A percentile compares a stretch with the other conserved stretches of the same genome.
Evolutionary conservation across 1,140 invertebrate species (phyloP).

Genomic region (Cydia strobilella): DNA sequence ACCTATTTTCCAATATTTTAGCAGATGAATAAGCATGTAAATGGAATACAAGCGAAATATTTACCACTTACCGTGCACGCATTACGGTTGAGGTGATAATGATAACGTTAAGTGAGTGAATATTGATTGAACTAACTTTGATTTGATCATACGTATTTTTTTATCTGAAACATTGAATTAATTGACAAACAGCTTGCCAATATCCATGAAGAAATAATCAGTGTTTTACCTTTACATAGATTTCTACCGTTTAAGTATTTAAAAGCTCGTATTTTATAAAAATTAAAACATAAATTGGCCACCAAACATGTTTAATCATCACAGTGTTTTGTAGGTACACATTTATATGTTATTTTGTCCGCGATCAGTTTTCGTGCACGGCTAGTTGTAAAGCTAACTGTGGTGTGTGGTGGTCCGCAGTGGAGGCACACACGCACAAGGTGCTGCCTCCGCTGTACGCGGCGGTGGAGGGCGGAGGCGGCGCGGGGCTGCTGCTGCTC

Average conservation of each 20-base stretch:
- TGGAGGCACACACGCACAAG: conserved; percentile 69
- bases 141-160: too few relatives aligned
- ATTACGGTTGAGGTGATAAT: not conserved
- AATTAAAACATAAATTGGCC: too few relatives aligned
- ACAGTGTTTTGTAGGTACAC: not conserved
- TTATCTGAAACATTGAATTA: too few relatives aligned
- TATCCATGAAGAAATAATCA: too few relatives aligned
- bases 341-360: conserved; percentile 20
- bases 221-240: too few relatives aligned
- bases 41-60: not conserved
- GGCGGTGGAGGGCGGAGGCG: conserved; percentile 59
- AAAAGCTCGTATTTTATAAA: too few relatives aligned
- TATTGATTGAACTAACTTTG: too few relatives aligned
- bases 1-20: not conserved
- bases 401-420: conserved; percentile 47
- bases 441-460: conserved; percentile 74
- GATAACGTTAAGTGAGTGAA: too few relatives aligned
- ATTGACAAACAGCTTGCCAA: too few relatives aligned
- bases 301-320: too few relatives aligned
- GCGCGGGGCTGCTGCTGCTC: conserved; percentile 57
- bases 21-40: not conserved
- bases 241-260: too few relatives aligned
- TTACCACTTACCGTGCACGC: not conserved
- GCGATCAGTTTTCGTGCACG: conserved; percentile 12
- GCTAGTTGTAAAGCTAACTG: conserved; percentile 23